phyloP scores from a whole-genome alignment of 2,113 vertebrate genomes.

The Colius striatus region DNA sequence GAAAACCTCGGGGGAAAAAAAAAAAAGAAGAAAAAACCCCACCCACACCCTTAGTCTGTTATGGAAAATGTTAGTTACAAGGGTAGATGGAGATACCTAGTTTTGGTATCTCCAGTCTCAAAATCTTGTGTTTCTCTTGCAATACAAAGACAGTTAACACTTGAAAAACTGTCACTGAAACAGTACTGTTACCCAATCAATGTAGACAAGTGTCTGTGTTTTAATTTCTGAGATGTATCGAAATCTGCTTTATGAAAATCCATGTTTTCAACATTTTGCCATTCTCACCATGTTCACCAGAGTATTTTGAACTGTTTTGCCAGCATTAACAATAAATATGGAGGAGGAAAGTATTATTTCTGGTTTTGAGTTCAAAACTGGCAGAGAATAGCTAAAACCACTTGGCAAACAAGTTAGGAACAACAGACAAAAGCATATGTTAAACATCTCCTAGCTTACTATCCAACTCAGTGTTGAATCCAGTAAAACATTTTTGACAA shows the following conservation, averaged over 20 bases:
- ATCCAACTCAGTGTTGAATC: not conserved
- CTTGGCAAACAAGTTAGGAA: conserved; percentile 24
- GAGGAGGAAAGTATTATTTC: not conserved
- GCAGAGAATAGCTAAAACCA: conserved; percentile 11
- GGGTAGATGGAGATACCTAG: not conserved
- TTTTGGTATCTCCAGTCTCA: not conserved
- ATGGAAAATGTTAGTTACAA: not conserved
- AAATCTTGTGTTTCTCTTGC: not conserved
- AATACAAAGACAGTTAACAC: not conserved
- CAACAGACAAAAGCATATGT: conserved; percentile 28
- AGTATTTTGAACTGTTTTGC: not conserved
- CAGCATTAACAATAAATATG: not conserved
- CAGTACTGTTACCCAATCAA: not conserved
- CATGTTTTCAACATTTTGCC: not conserved
- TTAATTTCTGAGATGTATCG: not conserved
- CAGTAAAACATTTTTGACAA: conserved; percentile 32
- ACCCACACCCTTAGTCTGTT: not conserved
- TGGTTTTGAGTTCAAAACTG: conserved; percentile 18
- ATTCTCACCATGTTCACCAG: not conserved
- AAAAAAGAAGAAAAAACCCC: not conserved
- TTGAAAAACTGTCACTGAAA: not conserved
- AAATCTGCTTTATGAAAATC: not conserved
- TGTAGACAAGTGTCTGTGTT: not conserved
- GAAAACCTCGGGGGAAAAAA: not conserved
- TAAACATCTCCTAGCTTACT: not conserved